Evolutionary conservation across 2,888 invertebrate genomes (phyloP).

Genomic region (Tanypteryx hageni): DNA sequence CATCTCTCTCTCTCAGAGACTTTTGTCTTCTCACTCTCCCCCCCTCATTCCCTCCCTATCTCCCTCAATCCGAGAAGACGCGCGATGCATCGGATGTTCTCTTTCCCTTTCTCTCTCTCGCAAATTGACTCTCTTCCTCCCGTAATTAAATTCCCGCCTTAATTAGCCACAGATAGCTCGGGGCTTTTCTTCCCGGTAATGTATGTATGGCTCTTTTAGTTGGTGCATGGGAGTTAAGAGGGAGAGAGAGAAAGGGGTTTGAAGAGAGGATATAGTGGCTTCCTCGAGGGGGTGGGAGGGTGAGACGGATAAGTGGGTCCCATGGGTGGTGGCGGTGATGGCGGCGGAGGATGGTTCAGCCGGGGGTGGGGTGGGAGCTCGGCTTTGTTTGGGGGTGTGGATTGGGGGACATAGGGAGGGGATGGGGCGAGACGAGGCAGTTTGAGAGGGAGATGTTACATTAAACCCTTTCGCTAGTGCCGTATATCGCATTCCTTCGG

Average conservation of each 20-base stretch:
- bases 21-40: neutral
- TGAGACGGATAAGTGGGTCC: neutral
- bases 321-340: neutral
- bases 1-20: neutral
- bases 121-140: constrained; percentile 58
- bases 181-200: constrained; percentile 60
- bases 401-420: too few species aligned
- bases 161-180: constrained; percentile 61
- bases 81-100: neutral
- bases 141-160: constrained; percentile 64
- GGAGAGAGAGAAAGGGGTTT: too few species aligned
- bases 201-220: constrained; percentile 55
- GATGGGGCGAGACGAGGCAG: neutral
- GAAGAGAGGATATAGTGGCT: neutral
- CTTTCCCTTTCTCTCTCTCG: constrained; percentile 14
- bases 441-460: neutral
- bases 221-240: constrained; percentile 26
- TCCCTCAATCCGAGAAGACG: neutral
- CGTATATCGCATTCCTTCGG: neutral
- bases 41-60: neutral
- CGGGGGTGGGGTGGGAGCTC: neutral
- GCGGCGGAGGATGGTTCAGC: too few species aligned
- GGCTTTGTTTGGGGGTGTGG: neutral
- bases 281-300: neutral
- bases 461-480: too few species aligned